These are phyloP conservation scores for Vesta saturnalis DNA, from an alignment of 2,888 invertebrate species.

Conservation along the genomic window DNA sequence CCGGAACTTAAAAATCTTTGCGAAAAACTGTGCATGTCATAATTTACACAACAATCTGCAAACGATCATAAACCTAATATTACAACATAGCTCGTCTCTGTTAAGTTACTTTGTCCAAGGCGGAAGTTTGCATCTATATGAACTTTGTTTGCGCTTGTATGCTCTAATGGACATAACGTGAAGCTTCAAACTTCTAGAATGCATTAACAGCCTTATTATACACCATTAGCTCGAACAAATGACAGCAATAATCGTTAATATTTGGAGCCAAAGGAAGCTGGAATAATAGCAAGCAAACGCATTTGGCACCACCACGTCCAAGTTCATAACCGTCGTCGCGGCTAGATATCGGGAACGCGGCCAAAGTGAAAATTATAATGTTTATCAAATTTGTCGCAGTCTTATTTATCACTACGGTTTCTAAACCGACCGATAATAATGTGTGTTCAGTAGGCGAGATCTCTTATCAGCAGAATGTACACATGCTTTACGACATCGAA, in stretches of 20 bases:
- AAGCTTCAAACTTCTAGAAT: slow-evolving; percentile 35
- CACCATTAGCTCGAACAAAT: slow-evolving; percentile 50
- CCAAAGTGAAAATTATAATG: slow-evolving; percentile 53
- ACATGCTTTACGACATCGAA: slow-evolving; percentile 47
- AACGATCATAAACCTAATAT: slow-evolving; percentile 11
- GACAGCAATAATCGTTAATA: slow-evolving; percentile 49
- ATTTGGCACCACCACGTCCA: slow-evolving; percentile 47
- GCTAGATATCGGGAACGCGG: slow-evolving; percentile 45
- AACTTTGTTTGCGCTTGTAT: slow-evolving; percentile 38
- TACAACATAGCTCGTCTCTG: slow-evolving; percentile 22
- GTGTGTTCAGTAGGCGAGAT: slow-evolving; percentile 47
- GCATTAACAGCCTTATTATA: slow-evolving; percentile 47
- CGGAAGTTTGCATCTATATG: slow-evolving; percentile 36
- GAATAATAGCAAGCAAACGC: slow-evolving; percentile 44
- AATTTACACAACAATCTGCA: slow-evolving; percentile 6
- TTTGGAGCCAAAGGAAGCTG: slow-evolving; percentile 44
- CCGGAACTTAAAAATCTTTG: too few relatives aligned
- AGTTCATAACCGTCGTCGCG: slow-evolving; percentile 39
- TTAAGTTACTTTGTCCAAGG: slow-evolving; percentile 28
- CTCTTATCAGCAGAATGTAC: slow-evolving; percentile 48
- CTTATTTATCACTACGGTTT: slow-evolving; percentile 46
- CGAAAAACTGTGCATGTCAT: too few relatives aligned
- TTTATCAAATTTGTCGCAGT: slow-evolving; percentile 49
- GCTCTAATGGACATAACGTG: slow-evolving; percentile 41
- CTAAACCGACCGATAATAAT: slow-evolving; percentile 47